Evolutionary conservation across 2,113 vertebrate genomes (phyloP).

Genomic region (Oplegnathus fasciatus): DNA sequence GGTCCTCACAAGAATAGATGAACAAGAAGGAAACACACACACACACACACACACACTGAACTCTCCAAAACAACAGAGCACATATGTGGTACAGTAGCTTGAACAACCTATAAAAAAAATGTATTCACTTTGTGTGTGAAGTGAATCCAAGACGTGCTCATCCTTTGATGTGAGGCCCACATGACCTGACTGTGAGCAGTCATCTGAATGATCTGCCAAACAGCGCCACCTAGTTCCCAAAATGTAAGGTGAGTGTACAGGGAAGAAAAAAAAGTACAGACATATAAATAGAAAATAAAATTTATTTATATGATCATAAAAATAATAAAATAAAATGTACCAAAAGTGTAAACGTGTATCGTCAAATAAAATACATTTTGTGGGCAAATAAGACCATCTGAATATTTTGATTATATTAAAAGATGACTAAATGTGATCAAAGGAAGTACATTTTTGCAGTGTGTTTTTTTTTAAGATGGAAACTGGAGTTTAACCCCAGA

Average conservation of each 20-base stretch:
- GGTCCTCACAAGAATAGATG: neutral
- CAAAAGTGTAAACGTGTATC: too few species aligned
- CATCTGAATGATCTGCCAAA: neutral
- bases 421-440: neutral
- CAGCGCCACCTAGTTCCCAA: neutral
- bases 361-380: neutral
- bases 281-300: neutral
- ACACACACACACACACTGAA: neutral
- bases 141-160: conserved; percentile 19
- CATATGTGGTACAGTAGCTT: conserved; percentile 8
- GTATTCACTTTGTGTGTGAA: conserved; percentile 9
- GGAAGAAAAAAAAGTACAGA: neutral
- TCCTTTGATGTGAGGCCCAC: conserved; percentile 19
- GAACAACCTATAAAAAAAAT: conserved; percentile 20
- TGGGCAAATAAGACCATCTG: neutral
- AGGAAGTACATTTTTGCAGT: neutral
- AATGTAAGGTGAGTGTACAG: neutral
- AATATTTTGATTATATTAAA: neutral
- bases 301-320: neutral
- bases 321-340: neutral
- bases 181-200: conserved; percentile 9
- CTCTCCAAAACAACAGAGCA: too few species aligned
- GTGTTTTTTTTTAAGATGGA: too few species aligned
- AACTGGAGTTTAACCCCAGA: neutral
- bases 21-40: neutral